Evolutionary conservation across 2,113 vertebrate species (phyloP).

Genomic region (Hypomesus transpacificus): DNA sequence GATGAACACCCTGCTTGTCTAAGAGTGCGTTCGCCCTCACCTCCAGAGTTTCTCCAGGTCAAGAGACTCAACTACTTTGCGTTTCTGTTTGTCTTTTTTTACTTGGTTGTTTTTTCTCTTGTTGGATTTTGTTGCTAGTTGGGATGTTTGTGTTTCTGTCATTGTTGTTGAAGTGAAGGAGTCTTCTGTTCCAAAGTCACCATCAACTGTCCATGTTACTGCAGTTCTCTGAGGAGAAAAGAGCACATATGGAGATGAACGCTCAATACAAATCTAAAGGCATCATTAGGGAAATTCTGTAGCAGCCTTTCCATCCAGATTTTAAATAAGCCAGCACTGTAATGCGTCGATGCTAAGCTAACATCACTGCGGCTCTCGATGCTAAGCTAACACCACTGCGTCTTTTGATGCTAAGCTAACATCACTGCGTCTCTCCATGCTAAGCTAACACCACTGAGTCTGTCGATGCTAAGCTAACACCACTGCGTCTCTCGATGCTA

Average conservation of each 20-base stretch:
- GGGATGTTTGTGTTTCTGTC: conserved; percentile 31
- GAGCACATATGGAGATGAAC: conserved; percentile 1
- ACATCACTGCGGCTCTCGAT: too few relatives aligned
- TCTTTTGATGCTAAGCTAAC: too few relatives aligned
- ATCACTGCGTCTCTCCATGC: too few relatives aligned
- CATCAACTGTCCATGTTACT: conserved; percentile 99
- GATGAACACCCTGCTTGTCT: conserved; percentile 35
- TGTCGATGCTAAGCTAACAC: background rate
- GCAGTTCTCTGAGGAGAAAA: conserved; percentile 84
- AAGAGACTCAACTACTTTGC: background rate
- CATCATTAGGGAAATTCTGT: too few relatives aligned
- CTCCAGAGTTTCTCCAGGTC: conserved; percentile 38
- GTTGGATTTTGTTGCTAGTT: conserved; percentile 43
- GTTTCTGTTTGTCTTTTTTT: background rate
- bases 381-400: background rate
- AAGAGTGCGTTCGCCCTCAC: conserved; percentile 32
- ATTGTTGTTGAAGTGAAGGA: conserved; percentile 69
- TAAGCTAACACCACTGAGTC: background rate
- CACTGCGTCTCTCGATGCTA: background rate
- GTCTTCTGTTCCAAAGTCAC: conserved; percentile 84
- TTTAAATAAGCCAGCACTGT: too few relatives aligned
- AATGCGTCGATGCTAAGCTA: too few relatives aligned
- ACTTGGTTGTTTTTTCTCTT: conserved; percentile 40
- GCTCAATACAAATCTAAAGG: background rate
- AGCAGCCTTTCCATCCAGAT: too few relatives aligned